These are phyloP conservation scores for Poecilia wingei DNA, from an alignment of 2,797 vertebrate species.

Conservation along the genomic window DNA sequence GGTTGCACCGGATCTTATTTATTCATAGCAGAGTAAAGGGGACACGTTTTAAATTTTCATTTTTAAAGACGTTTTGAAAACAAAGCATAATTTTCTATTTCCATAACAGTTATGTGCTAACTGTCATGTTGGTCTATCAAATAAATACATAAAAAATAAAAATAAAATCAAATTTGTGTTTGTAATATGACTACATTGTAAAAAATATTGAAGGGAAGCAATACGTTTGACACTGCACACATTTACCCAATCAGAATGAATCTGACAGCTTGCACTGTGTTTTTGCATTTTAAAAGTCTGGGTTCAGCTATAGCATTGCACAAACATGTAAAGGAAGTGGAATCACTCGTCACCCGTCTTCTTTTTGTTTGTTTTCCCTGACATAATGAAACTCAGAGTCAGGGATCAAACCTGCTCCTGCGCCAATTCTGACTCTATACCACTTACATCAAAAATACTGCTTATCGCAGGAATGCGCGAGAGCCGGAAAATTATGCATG, in stretches of 20 bases:
- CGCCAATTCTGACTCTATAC: neutral
- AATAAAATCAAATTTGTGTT: neutral
- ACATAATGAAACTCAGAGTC: neutral
- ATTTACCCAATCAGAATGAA: no score
- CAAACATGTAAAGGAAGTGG: conserved; percentile 3
- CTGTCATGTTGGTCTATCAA: neutral
- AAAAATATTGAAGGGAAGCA: neutral
- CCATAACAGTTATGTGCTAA: neutral
- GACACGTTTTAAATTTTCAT: neutral
- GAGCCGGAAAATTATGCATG: neutral
- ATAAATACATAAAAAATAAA: neutral
- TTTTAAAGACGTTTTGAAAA: neutral
- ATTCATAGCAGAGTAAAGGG: neutral
- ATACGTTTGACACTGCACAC: neutral
- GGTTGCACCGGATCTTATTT: neutral
- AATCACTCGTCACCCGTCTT: neutral
- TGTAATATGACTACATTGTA: neutral
- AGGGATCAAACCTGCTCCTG: neutral
- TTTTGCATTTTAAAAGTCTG: neutral
- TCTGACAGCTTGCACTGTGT: neutral
- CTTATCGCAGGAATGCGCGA: neutral
- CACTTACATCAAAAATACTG: neutral
- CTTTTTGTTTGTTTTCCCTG: neutral
- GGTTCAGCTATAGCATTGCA: neutral
- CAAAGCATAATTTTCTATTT: neutral